These are phyloP conservation scores for Dynastes hyllus DNA, from an alignment of 2,888 invertebrate genomes.

Conservation along the genomic window DNA sequence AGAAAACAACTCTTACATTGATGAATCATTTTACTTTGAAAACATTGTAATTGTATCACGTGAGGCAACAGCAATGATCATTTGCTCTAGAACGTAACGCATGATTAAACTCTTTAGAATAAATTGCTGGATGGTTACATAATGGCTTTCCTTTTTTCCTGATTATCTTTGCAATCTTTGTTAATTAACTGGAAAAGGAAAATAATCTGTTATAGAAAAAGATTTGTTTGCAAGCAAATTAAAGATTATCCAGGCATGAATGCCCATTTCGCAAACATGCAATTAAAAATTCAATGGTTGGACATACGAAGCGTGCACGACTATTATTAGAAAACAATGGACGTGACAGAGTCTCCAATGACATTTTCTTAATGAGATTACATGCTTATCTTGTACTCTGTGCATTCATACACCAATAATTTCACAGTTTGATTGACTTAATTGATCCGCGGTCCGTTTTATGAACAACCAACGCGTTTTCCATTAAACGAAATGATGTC, in stretches of 20 bases:
- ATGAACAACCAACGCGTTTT: constrained; percentile 33
- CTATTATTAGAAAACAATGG: constrained; percentile 45
- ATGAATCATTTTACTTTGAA: no score
- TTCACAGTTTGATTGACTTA: constrained; percentile 29
- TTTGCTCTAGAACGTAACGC: no score
- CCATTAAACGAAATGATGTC: constrained; percentile 43
- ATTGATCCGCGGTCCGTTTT: constrained; percentile 37
- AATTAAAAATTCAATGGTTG: constrained; percentile 38
- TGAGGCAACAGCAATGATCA: no score
- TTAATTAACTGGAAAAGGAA: neutral
- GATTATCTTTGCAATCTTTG: neutral
- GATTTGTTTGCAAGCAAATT: no score
- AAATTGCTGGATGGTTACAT: no score
- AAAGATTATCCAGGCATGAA: no score
- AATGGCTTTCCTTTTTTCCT: neutral
- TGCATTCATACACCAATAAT: constrained; percentile 29
- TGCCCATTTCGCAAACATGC: neutral
- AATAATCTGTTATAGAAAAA: no score
- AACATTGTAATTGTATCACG: no score
- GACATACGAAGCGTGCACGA: neutral
- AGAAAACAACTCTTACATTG: no score
- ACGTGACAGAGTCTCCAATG: constrained; percentile 18
- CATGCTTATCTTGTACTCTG: constrained; percentile 15
- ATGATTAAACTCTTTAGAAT: no score
- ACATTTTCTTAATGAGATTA: constrained; percentile 39